Evolutionary conservation across 2,888 invertebrate species (phyloP).

Genomic region (Lasioglossum leucozonium): DNA sequence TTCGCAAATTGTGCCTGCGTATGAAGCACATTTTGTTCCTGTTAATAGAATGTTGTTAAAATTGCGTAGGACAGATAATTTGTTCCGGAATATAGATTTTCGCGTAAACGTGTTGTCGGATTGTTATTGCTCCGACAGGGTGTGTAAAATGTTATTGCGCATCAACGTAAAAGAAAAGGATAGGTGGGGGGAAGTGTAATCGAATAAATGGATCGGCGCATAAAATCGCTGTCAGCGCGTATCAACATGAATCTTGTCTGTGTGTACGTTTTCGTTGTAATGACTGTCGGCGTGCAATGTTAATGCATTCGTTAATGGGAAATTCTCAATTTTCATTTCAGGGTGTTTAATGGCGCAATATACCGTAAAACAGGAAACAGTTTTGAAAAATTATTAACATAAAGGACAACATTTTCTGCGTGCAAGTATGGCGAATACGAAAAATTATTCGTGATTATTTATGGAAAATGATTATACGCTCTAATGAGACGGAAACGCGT

Average conservation of each 20-base stretch:
- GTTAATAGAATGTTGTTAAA: neutral
- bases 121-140: no score
- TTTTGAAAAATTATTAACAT: neutral
- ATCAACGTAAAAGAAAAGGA: neutral
- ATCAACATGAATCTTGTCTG: neutral
- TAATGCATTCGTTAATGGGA: constrained; percentile 16
- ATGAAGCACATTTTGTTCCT: neutral
- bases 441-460: neutral
- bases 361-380: no score
- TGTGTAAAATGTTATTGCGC: neutral
- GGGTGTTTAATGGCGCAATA: neutral
- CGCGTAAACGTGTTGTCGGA: neutral
- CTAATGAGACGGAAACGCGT: neutral
- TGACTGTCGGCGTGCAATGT: constrained; percentile 15
- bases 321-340: constrained; percentile 32
- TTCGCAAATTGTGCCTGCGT: neutral
- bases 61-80: neutral
- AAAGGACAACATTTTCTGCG: neutral
- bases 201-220: neutral
- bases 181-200: neutral
- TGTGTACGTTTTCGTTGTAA: constrained; percentile 14
- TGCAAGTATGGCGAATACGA: neutral
- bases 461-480: neutral
- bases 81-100: neutral
- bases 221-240: neutral